Percentiles rank a stretch among this genome's conserved stretches.
These are phyloP conservation scores for Lampris incognitus DNA, from an alignment of 2,113 vertebrate species.

Conservation along the genomic window DNA sequence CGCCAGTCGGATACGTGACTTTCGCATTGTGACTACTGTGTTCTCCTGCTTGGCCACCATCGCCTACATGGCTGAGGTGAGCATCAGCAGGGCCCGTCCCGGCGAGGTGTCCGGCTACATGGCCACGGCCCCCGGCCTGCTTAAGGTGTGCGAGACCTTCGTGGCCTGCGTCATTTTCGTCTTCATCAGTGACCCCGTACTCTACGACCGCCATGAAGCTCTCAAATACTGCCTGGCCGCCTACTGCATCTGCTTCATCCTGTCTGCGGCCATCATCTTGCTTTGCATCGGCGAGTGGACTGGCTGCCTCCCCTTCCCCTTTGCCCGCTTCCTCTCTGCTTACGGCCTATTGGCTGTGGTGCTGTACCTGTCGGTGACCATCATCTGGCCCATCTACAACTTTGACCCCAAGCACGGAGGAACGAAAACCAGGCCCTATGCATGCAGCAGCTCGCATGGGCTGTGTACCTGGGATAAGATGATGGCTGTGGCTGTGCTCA, in stretches of 20 bases:
- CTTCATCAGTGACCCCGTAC: constrained; percentile 77
- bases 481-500: constrained; percentile 85
- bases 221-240: constrained; percentile 89
- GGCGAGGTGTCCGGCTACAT: constrained; percentile 91
- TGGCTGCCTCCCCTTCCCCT: constrained; percentile 85
- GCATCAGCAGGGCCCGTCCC: constrained; percentile 86
- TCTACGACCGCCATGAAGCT: constrained; percentile 74
- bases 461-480: constrained; percentile 84
- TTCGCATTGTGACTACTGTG: constrained; percentile 81
- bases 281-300: constrained; percentile 89
- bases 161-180: constrained; percentile 90
- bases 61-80: constrained; percentile 86
- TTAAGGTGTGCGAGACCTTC: constrained; percentile 92
- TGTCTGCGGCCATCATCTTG: constrained; percentile 85
- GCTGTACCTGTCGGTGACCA: constrained; percentile 84
- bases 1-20: constrained; percentile 43
- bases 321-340: constrained; percentile 86
- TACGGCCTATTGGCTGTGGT: constrained; percentile 87
- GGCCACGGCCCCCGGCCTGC: constrained; percentile 89
- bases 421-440: constrained; percentile 29
- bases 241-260: constrained; percentile 92
- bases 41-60: constrained; percentile 89
- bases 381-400: constrained; percentile 91
- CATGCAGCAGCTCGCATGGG: rapidly evolving
- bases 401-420: constrained; percentile 80